Evolutionary conservation across 1,140 invertebrate species (phyloP), one percentile per base, ranked within the genome.

Genomic region (Carposina sasakii): DNA sequence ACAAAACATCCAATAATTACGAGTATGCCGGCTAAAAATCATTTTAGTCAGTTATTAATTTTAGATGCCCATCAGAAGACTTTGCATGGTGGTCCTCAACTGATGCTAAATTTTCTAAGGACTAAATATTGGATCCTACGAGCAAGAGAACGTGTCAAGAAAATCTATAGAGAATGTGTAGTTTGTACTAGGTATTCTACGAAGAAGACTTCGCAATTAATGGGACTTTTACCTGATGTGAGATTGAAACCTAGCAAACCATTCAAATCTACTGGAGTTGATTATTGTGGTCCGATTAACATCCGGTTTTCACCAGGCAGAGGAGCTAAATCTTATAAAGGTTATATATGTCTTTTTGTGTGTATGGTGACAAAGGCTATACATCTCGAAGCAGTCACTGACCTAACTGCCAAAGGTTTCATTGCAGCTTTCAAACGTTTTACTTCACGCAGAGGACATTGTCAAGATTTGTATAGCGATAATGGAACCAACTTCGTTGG

Each of bases 371-470:
- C 46, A n/a, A 20, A 26, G 2, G 40, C 46, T 13, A 22, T 54
- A 23, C 52, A 54, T 31, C 9, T 54, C 6, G 52, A 54, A 37
- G 39, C 28, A 2, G 65, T 75, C 13, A 45, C 36, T 2, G 63
- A 69, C 36, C 37, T 85, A 5, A 55, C 44, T 6, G 24, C 24
- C 24, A 28, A 28, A 28, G 3, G 56, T 9, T 82, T 76, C 48
- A 24, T 83, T 13, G 23, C 55, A 5, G 60, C 59, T 5, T 54
- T 79, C 12, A 56, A 57, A 47, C 37, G 72, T 22, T 76, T 85
- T 46, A 49, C 67, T 4, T 48, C 62, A 0, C 21, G 75, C 23
- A 20, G 70, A 17, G 70, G 71, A 4, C 31, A 33, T 15, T 33
- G 31, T 33, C 31, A 22, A 0, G 40, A 52, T n/a, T 16, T 76